Evolutionary conservation across 2,888 invertebrate species (phyloP).

Genomic region (Cremastobaeus sp.): DNA sequence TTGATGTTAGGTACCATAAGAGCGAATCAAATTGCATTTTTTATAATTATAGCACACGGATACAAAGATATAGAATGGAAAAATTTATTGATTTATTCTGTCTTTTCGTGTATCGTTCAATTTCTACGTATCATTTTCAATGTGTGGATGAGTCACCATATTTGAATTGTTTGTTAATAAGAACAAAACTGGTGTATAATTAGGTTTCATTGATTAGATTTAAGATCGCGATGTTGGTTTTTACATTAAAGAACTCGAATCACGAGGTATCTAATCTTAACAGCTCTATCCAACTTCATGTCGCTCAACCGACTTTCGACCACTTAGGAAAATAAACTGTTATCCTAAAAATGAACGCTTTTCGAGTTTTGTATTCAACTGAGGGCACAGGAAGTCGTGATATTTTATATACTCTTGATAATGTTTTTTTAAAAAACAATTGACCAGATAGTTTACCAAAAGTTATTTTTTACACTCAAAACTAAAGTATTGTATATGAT

Average conservation of each 20-base stretch:
- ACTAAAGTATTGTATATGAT: too few relatives aligned
- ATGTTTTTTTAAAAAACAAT: too few relatives aligned
- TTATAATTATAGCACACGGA: slow-evolving; percentile 5
- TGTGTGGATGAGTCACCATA: slow-evolving; percentile 9
- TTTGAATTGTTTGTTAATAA: slow-evolving; percentile 22
- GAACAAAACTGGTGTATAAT: slow-evolving; percentile 10
- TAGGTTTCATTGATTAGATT: slow-evolving; percentile 25
- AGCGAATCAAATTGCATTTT: slow-evolving; percentile 39
- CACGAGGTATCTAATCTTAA: not conserved
- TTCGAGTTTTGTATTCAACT: too few relatives aligned
- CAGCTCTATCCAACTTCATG: slow-evolving; percentile 13
- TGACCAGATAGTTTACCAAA: too few relatives aligned
- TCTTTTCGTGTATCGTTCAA: slow-evolving; percentile 13
- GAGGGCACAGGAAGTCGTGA: too few relatives aligned
- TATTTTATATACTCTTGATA: too few relatives aligned
- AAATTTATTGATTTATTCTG: too few relatives aligned
- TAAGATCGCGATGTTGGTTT: slow-evolving; percentile 9
- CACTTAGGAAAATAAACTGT: too few relatives aligned
- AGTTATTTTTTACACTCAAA: too few relatives aligned
- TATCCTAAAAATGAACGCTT: too few relatives aligned
- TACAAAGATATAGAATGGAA: too few relatives aligned
- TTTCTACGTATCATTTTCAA: slow-evolving; percentile 17
- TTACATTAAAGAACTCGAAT: not conserved
- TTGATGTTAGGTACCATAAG: slow-evolving; percentile 15
- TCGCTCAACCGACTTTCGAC: too few relatives aligned